Base-by-base conservation (phyloP, 2,113 vertebrate genomes). In the Grantiella picta region DNA sequence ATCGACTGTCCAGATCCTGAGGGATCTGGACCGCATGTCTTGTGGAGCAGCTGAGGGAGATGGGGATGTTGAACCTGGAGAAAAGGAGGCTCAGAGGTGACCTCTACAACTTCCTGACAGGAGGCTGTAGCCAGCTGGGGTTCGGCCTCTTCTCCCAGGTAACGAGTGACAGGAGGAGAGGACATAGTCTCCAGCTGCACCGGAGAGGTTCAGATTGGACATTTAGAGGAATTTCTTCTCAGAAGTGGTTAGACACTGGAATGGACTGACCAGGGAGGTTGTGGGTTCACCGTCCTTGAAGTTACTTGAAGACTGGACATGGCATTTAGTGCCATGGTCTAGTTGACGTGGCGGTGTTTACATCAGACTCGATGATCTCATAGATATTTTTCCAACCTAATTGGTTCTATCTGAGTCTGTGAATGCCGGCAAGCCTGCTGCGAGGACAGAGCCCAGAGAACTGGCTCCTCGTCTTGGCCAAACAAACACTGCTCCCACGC, bases 61-160 rank as follows among this genome's bases (percentile, higher is more conserved):
- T 3, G 53, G 29, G 28, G 6, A 7, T 53, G 20, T 53, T 35
- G 11, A 12, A 11, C 24, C 70, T 1, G 16, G 24, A n/a, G 31
- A 36, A 50, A 59, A 31, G 38, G 53, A 60, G 11, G 45, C 38
- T 40, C 28, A 17, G 45, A 23, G 45, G 24, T 5, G 53, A 38
- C 23, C 6, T 38, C 24, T 18, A 4, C 38, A 53, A 0, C 4
- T 25, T 11, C 19, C 29, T 5, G n/a, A 8, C 17, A 16, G 15
- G 38, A 60, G 29, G 8, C 2, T 40, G 25, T 11, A 7, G n/a
- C n/a, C 47, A 27, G 24, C 24, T 11, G 40, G 5, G 23, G 29
- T 3, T 18, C 7, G 1, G 29, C 18, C 47, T 15, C 21, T 47
- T 61, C 54, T 47, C 24, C 8, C 29, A 15, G n/a, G 21, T 12